Percentiles rank a stretch among this genome's conserved stretches.
Evolutionary conservation across 2,888 invertebrate genomes (phyloP).

Genomic region (Seladonia tumulorum): DNA sequence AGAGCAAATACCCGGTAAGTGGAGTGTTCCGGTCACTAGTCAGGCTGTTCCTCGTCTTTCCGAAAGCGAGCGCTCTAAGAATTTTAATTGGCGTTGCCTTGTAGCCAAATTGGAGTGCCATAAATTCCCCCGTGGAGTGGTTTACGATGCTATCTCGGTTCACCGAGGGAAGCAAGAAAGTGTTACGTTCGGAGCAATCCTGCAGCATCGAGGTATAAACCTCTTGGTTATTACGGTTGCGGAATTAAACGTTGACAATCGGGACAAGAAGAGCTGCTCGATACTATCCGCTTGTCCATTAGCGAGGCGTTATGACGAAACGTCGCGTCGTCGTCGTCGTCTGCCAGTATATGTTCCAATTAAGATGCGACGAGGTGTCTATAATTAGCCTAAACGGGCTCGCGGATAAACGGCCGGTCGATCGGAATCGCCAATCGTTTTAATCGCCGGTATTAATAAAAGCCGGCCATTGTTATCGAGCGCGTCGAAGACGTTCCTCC

Average conservation of each 20-base stretch:
- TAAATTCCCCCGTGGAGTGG: not conserved
- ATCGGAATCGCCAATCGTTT: slow-evolving; percentile 19
- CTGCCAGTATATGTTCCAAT: not conserved
- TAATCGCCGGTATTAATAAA: not conserved
- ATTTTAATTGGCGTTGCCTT: not conserved
- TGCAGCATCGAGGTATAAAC: not conserved
- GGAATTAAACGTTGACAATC: slow-evolving; percentile 1
- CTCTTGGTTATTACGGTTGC: not conserved
- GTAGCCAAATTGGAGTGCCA: slow-evolving; percentile 9
- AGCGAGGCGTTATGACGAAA: not conserved
- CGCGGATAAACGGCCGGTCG: slow-evolving; percentile 14
- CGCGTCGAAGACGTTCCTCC: not conserved
- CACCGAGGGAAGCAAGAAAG: not conserved
- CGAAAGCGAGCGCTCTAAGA: not conserved
- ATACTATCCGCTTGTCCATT: not conserved
- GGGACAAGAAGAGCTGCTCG: not conserved
- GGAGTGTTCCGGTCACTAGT: not conserved
- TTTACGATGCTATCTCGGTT: not conserved
- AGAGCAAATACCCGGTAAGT: not conserved
- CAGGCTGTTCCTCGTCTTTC: not conserved
- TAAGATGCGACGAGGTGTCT: slow-evolving; percentile 11
- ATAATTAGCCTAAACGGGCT: slow-evolving; percentile 16
- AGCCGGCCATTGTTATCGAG: slow-evolving; percentile 19
- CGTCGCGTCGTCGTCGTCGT: not conserved
- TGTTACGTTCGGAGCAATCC: not conserved